Base-by-base conservation (phyloP, 2,888 invertebrate species). In the Agriopis aurantiaria region DNA sequence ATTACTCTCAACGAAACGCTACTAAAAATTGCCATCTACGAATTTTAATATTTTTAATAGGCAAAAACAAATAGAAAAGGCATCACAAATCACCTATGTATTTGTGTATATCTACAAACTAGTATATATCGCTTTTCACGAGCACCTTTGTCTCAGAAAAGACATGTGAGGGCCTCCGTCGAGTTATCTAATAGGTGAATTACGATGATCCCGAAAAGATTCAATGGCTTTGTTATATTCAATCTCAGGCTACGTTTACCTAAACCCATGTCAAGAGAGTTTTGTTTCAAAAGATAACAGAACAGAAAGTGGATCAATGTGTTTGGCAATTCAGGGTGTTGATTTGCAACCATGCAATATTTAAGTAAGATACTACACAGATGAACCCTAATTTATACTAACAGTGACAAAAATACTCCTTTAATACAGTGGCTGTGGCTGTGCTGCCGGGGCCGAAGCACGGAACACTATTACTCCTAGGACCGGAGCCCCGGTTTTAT, bases 171-270 rank as follows among this genome's bases (percentile, higher is more conserved):
- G 52, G 41, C 40, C 48, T 52, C 51, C 59, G 64, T 57, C 45
- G 46, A 65, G 65, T 61, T 73, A 71, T 75, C 68, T 75, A 68
- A 63, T 55, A 61, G 65, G 69, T 73, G 75, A 73, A 64, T 73
- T 72, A 75, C 71, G 62, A 68, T 62, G 68, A 72, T 75, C 71
- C 71, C 69, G 40, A 55, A 73, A 72, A 73, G 71, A 75, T 73
- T 64, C 68, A 69, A 69, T 64, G 65, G 63, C 60, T 71, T 65
- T 66, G 69, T 64, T 67, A 64, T 66, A 72, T 72, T 72, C 68
- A 71, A 73, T 73, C 68, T 68, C 65, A 66, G 65, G 48, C 23
- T 62, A 56, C 58, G 67, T 69, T 69, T 68, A 59, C 67, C 59
- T 52, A 69, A 71, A 69, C 71, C 74, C 71, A 62, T 71, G 73